A percentile compares a stretch with the other conserved stretches of the same genome.
Conservation (phyloP, 2,888 invertebrate species). For the Gnatocerus cornutus region DNA sequence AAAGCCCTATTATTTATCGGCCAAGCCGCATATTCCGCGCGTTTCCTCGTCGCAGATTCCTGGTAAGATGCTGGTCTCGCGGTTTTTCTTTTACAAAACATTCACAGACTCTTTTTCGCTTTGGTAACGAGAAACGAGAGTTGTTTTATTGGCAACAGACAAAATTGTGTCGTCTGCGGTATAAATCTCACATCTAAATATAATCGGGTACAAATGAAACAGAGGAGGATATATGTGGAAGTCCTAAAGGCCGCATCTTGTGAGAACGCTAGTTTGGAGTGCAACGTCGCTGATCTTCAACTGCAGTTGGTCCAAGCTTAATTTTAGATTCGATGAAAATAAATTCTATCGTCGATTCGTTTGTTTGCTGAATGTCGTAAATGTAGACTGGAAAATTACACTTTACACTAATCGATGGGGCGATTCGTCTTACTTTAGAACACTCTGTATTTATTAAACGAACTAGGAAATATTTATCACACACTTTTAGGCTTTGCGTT, state of each 20-base stretch:
- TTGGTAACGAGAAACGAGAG: conserved; percentile 36
- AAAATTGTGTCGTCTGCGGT: conserved; percentile 55
- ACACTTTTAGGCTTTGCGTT: neutral
- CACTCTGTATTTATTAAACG: neutral
- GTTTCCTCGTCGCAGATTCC: conserved; percentile 56
- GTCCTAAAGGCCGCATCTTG: conserved; percentile 6
- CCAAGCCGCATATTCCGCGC: conserved; percentile 56
- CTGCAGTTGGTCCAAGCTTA: conserved; percentile 47
- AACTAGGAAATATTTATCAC: neutral
- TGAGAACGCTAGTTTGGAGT: conserved; percentile 29
- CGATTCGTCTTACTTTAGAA: neutral
- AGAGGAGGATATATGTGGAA: conserved; percentile 40
- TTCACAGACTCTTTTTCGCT: conserved; percentile 15
- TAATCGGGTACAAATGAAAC: conserved; percentile 51
- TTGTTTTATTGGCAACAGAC: conserved; percentile 47
- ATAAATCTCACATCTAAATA: conserved; percentile 56
- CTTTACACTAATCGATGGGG: conserved; percentile 9
- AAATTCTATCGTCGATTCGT: conserved; percentile 43
- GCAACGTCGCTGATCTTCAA: conserved; percentile 30
- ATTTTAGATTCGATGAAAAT: conserved; percentile 52
- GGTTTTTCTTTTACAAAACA: conserved; percentile 35
- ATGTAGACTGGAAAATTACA: conserved; percentile 42
- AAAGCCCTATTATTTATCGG: conserved; percentile 40
- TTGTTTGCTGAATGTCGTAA: conserved; percentile 39
- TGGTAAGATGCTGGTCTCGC: conserved; percentile 41